Base-by-base conservation (phyloP, 2,888 invertebrate genomes). In the Ptychoptera albimana region DNA sequence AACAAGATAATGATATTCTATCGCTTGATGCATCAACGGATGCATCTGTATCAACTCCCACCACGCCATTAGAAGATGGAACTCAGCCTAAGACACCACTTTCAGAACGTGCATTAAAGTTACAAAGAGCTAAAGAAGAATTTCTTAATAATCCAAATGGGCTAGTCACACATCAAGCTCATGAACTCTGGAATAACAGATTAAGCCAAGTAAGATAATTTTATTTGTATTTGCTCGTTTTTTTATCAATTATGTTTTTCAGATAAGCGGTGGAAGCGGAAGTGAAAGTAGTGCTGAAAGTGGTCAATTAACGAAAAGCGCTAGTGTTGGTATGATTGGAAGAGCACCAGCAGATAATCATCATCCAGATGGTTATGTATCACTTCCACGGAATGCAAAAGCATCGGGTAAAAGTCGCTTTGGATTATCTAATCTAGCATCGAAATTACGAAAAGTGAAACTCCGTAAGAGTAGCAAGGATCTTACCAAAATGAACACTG, bases 281-380 rank as follows among this genome's bases (percentile, higher is more conserved):
- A 78, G 77, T 52, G 77, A 77, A 48, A 69, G 70, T 1, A 69
- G 70, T 49, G 58, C 52, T 46, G 43, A 71, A 59, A 70, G 71
- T 43, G 61, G 68, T 5, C 52, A 68, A 8, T 60, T 81, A n/a
- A 72, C 76, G 0, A 79, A 84, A 53, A 82, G 82, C 30, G 76
- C 79, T 1, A 83, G 83, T 50, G 82, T 77, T 0, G 82, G 82
- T n/a, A 81, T 83, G 75, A 80, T 83, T 45, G 77, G 50, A 13
- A 53, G 52, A 4, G 10, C 12, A 57, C 12, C 14, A 14, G 12
- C 29, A 12, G 9, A 29, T 9, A 62, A 61, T 46, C 51, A 59
- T 32, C 64, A 64, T 45, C 56, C 58, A 5, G 65, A 67, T 11
- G 68, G 68, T 2, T 72, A 70, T 50, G 74, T 72, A 2, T 73